phyloP scores from a whole-genome alignment of 2,888 invertebrate species.

The Nephrotoma guestfalica region DNA sequence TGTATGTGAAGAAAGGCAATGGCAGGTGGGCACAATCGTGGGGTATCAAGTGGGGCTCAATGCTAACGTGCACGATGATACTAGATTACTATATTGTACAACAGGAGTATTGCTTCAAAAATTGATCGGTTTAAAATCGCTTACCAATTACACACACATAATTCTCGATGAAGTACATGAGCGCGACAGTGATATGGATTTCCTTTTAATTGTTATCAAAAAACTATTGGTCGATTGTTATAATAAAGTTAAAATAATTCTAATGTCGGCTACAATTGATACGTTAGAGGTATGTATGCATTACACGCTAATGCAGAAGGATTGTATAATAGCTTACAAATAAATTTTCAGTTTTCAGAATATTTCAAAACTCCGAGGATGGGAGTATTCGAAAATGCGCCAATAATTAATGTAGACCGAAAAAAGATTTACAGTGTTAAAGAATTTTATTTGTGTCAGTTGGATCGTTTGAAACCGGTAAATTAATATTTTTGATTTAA shows the following conservation, averaged over 20 bases:
- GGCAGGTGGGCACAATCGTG: slow-evolving; percentile 68
- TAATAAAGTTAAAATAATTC: slow-evolving; percentile 50
- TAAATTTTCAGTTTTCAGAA: slow-evolving; percentile 19
- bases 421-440: slow-evolving; percentile 40
- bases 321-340: too few relatives aligned
- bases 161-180: slow-evolving; percentile 92
- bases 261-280: slow-evolving; percentile 93
- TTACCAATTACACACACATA: slow-evolving; percentile 74
- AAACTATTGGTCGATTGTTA: slow-evolving; percentile 55
- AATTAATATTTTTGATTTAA: slow-evolving; percentile 17
- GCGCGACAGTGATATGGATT: slow-evolving; percentile 83
- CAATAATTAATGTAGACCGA: slow-evolving; percentile 39
- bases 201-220: slow-evolving; percentile 67
- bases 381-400: slow-evolving; percentile 31
- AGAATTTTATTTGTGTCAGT: slow-evolving; percentile 44
- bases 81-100: slow-evolving; percentile 72
- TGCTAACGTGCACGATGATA: slow-evolving; percentile 28
- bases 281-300: slow-evolving; percentile 31
- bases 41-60: slow-evolving; percentile 64
- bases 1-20: slow-evolving; percentile 69
- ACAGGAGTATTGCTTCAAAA: slow-evolving; percentile 78
- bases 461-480: slow-evolving; percentile 34
- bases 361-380: slow-evolving; percentile 21
- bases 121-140: slow-evolving; percentile 47
- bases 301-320: neutral